A percentile compares a stretch with the other conserved stretches of the same genome.
Evolutionary conservation across 2,888 invertebrate species (phyloP).

Genomic region (Deladenus siricidicola): DNA sequence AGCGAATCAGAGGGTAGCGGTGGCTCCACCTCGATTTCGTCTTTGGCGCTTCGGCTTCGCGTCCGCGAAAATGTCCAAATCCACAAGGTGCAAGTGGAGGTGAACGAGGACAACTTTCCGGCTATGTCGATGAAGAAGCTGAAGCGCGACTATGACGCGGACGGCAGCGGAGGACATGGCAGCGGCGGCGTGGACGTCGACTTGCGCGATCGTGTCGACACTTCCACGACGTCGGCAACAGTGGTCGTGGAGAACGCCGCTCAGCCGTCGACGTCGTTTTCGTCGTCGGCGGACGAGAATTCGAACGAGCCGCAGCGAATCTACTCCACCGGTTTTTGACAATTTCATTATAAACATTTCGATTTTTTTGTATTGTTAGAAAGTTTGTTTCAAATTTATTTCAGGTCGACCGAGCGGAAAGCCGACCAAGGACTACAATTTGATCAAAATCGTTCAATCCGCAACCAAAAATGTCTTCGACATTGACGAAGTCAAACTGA

Average conservation of each 20-base stretch:
- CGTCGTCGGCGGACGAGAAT: not conserved
- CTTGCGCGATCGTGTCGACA: not conserved
- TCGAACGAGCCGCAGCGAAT: not conserved
- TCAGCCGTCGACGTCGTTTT: not conserved
- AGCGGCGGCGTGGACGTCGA: not conserved
- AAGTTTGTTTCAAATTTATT: not conserved
- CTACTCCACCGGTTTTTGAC: not conserved
- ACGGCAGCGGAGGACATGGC: not conserved
- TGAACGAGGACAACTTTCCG: conserved; percentile 11
- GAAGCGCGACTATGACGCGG: conserved; percentile 5
- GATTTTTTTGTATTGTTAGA: not conserved
- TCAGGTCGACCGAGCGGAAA: not conserved
- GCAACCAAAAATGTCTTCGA: conserved; percentile 16
- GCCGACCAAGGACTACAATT: not conserved
- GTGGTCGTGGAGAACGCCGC: not conserved
- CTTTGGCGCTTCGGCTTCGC: not conserved
- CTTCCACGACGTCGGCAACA: not conserved
- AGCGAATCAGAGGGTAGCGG: too few species aligned
- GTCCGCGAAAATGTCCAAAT: not conserved
- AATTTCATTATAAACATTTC: too few species aligned
- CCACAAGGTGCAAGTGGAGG: conserved; percentile 5
- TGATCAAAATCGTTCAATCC: conserved; percentile 5
- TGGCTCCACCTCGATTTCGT: not conserved
- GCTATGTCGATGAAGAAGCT: conserved; percentile 12
- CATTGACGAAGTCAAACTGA: conserved; percentile 21